Evolutionary conservation across 2,888 invertebrate genomes (phyloP).

Genomic region (Pogonocherus hispidulus): DNA sequence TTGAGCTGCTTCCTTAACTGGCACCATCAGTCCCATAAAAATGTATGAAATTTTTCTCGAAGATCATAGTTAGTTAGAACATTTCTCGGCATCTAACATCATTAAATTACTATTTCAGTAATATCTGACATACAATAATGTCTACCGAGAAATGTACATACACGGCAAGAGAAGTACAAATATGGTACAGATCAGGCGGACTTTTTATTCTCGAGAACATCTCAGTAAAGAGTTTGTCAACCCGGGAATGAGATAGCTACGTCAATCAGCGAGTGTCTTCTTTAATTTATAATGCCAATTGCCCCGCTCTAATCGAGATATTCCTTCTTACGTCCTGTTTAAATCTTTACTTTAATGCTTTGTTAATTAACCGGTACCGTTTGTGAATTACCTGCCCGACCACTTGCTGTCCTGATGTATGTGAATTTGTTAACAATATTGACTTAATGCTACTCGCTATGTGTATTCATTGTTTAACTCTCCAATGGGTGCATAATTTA

Average conservation of each 20-base stretch:
- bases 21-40: conserved; percentile 18
- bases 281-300: conserved; percentile 45
- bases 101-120: conserved; percentile 36
- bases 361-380: conserved; percentile 43
- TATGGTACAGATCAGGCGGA: conserved; percentile 41
- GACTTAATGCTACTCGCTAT: conserved; percentile 11
- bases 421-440: conserved; percentile 27
- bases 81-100: conserved; percentile 13
- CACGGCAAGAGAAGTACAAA: conserved; percentile 46
- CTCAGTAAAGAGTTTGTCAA: conserved; percentile 45
- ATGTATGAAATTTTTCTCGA: conserved; percentile 27
- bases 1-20: neutral
- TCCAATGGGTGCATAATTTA: conserved; percentile 15
- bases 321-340: conserved; percentile 41
- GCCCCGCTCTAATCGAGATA: conserved; percentile 43
- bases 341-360: conserved; percentile 40
- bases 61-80: conserved; percentile 16
- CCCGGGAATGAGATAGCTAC: conserved; percentile 37
- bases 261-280: conserved; percentile 44
- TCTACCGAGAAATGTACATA: conserved; percentile 43
- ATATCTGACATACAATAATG: conserved; percentile 35
- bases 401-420: conserved; percentile 31
- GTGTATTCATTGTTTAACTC: conserved; percentile 6
- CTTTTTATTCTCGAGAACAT: conserved; percentile 37
- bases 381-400: conserved; percentile 30